Evolutionary conservation across 2,888 invertebrate species (phyloP).

Genomic region (Pseudococcus viburni): DNA sequence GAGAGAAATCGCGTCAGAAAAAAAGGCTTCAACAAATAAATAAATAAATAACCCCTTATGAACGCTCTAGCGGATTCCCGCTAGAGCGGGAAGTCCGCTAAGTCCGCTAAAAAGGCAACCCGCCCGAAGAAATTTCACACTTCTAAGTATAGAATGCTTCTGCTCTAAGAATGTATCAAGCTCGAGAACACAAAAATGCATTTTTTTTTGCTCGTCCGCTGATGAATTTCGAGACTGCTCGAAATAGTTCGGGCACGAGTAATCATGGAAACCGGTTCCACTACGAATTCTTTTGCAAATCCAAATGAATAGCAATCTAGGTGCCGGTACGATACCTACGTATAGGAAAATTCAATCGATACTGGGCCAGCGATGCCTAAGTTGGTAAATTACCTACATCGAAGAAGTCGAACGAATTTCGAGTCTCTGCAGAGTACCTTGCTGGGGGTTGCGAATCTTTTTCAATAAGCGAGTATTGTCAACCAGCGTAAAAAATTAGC

Average conservation of each 20-base stretch:
- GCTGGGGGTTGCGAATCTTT: background rate
- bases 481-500: constrained; percentile 10
- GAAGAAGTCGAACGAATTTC: background rate
- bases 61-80: too few species aligned
- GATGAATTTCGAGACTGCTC: background rate
- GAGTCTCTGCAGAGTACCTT: background rate
- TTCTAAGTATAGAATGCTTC: background rate
- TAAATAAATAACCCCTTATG: too few species aligned
- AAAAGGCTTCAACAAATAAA: too few species aligned
- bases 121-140: background rate
- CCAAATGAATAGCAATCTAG: background rate
- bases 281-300: constrained; percentile 11
- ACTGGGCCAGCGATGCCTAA: background rate
- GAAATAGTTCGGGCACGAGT: background rate
- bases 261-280: background rate
- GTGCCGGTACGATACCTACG: background rate
- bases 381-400: background rate
- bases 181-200: background rate
- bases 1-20: too few species aligned
- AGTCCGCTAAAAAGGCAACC: background rate
- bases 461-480: background rate
- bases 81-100: too few species aligned
- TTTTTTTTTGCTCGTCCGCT: background rate
- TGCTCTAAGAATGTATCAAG: background rate
- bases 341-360: background rate